Conservation (phyloP, 2,888 invertebrate species). For the Andrena fulva region DNA sequence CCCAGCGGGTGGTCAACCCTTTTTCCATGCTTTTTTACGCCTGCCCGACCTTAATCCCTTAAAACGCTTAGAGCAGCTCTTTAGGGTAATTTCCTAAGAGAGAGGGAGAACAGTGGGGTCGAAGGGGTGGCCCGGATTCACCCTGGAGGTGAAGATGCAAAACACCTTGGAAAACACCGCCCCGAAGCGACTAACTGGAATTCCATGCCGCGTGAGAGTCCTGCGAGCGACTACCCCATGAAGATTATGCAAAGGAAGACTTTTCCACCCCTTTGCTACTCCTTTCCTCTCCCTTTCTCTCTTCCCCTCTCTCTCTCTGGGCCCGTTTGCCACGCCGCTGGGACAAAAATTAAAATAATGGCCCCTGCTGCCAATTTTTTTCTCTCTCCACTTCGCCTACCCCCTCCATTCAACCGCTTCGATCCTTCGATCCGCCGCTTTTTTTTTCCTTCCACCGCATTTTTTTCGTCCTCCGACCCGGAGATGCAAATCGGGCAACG, state of each 20-base stretch:
- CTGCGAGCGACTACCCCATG: slow-evolving; percentile 72
- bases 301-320: slow-evolving; percentile 26
- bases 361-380: slow-evolving; percentile 48
- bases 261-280: slow-evolving; percentile 54
- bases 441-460: slow-evolving; percentile 52
- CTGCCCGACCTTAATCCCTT: slow-evolving; percentile 83
- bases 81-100: slow-evolving; percentile 79
- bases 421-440: slow-evolving; percentile 56
- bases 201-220: slow-evolving; percentile 70
- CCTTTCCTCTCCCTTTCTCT: slow-evolving; percentile 20
- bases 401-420: neutral
- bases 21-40: slow-evolving; percentile 81
- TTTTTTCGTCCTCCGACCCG: slow-evolving; percentile 52
- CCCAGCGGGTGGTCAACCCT: slow-evolving; percentile 85
- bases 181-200: slow-evolving; percentile 62
- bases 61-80: slow-evolving; percentile 84
- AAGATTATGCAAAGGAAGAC: slow-evolving; percentile 78
- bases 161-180: slow-evolving; percentile 64
- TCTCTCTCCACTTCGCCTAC: neutral
- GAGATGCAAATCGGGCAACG: slow-evolving; percentile 79
- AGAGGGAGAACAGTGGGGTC: neutral
- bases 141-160: slow-evolving; percentile 60
- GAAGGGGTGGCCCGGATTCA: slow-evolving; percentile 19
- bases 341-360: slow-evolving; percentile 56
- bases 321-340: slow-evolving; percentile 38